Evolutionary conservation across 2,113 vertebrate genomes (phyloP), one percentile per base, ranked within the genome.

Genomic region (Tenrec ecaudatus): DNA sequence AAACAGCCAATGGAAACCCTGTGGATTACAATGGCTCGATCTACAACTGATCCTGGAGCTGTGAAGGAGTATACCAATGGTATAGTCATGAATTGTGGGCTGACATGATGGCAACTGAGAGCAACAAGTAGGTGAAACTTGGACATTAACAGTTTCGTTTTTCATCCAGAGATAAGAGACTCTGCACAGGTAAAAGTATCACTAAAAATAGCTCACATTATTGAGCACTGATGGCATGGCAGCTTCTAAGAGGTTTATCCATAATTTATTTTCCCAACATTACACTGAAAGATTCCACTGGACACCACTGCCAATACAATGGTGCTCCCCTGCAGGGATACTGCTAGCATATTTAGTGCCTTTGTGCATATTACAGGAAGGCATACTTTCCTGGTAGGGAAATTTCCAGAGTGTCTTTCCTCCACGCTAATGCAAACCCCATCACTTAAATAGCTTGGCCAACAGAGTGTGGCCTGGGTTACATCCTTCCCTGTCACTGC

Each of bases 331-430:
- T 66, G 22, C 9, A 78, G 69, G 22, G n/a, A 22, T 6, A 1
- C 40, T 27, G 27, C n/a, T 57, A 43, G 23, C 60, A 92, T 60
- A 68, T 60, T 66, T 6, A 14, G 17, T 14, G 22, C 12, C 36
- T 78, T 66, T 82, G 27, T 80, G 76, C 80, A 82, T 91, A 92
- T 90, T 90, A 86, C 2, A 92, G 47, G 82, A 88, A 86, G 40
- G n/a, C 11, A 3, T 12, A 76, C 20, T 3, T 27, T 86, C 23
- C 15, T 79, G n/a, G 27, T 23, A 87, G 75, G 57, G 40, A 69
- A 82, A 82, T 76, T 88, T 89, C 25, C 69, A 85, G 86, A 87
- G 22, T 7, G 2, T 76, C 53, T 27, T 89, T 86, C 31, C 25
- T 90, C 84, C 31, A 58, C n/a, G 12, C 2, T 6, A 96, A 79